Conservation (phyloP, 2,888 invertebrate species). For the Altica lythri region DNA sequence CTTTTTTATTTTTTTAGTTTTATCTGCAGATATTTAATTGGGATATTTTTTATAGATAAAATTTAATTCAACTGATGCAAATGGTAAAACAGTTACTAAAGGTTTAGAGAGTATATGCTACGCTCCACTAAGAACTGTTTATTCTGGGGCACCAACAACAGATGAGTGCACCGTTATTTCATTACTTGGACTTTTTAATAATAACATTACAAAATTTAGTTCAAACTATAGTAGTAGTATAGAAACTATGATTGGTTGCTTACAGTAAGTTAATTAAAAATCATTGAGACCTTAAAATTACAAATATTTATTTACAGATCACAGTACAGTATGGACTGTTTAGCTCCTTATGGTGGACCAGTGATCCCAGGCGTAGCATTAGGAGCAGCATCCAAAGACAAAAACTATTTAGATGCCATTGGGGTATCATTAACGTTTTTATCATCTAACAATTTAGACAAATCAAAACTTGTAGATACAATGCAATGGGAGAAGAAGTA, state of each 20-base stretch:
- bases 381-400: constrained; percentile 72
- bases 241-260: constrained; percentile 59
- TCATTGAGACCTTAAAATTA: constrained; percentile 3
- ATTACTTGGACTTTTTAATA: constrained; percentile 78
- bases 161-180: constrained; percentile 82
- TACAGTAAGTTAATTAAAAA: constrained; percentile 56
- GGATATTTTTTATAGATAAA: constrained; percentile 57
- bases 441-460: constrained; percentile 70
- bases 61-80: constrained; percentile 42
- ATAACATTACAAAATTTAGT: constrained; percentile 53
- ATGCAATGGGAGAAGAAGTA: constrained; percentile 76
- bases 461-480: constrained; percentile 63
- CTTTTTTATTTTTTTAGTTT: too few species aligned
- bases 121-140: constrained; percentile 75
- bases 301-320: constrained; percentile 55
- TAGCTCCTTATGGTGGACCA: constrained; percentile 87
- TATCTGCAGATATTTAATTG: too few species aligned
- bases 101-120: constrained; percentile 78
- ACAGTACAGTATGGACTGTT: constrained; percentile 67
- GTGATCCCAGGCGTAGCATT: constrained; percentile 82
- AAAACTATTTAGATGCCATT: constrained; percentile 65
- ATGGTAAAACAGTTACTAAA: constrained; percentile 55
- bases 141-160: constrained; percentile 61
- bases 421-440: constrained; percentile 79
- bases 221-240: constrained; percentile 17